A percentile compares a stretch with the other conserved stretches of the same genome.
Conservation (phyloP, 2,797 vertebrate species). For the Botia kubotai region DNA sequence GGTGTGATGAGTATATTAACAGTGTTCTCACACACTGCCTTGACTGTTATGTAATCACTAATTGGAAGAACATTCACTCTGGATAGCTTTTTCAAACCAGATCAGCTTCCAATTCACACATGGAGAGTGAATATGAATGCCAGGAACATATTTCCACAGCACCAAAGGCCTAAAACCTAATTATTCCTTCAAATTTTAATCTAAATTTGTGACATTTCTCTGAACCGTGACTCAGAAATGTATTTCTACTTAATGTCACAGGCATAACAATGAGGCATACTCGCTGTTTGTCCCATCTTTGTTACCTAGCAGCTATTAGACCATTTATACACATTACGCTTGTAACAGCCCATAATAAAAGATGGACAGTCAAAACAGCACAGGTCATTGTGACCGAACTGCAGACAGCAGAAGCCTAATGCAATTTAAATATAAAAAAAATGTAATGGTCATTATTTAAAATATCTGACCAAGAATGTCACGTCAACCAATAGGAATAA, state of each 20-base stretch:
- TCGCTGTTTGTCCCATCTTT: background rate
- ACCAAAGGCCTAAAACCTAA: slow-evolving; percentile 5
- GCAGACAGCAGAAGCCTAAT: slow-evolving; percentile 15
- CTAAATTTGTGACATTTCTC: background rate
- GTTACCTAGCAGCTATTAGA: background rate
- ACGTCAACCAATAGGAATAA: background rate
- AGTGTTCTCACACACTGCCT: background rate
- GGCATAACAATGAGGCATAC: background rate
- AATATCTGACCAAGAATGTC: background rate
- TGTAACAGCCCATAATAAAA: slow-evolving; percentile 19
- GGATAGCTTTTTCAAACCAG: slow-evolving; percentile 23
- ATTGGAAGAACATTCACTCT: slow-evolving; percentile 32
- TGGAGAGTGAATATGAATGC: background rate
- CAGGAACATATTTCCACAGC: slow-evolving; percentile 33
- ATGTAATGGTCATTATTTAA: background rate
- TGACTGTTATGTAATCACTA: slow-evolving; percentile 19
- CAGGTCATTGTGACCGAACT: slow-evolving; percentile 5
- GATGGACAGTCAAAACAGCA: slow-evolving; percentile 12
- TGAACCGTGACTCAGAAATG: background rate
- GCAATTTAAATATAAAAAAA: background rate
- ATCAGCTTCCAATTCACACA: slow-evolving; percentile 28
- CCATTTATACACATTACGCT: background rate
- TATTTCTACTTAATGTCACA: background rate
- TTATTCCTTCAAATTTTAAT: background rate
- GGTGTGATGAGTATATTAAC: slow-evolving; percentile 18